Conservation (phyloP, 2,888 invertebrate species). For the Labia minor region DNA sequence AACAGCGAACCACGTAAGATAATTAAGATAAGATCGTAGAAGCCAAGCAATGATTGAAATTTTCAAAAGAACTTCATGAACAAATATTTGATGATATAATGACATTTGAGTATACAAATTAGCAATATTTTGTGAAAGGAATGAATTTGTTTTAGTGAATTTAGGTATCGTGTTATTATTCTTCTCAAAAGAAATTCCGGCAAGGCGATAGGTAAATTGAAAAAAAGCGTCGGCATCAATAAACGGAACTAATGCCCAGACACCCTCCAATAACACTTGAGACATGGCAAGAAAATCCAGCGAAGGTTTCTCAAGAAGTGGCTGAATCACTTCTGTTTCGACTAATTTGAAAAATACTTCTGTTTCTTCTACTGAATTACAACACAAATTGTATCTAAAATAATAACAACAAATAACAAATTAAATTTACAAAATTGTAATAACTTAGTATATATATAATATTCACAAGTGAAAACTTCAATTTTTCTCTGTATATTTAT, state of each 20-base stretch:
- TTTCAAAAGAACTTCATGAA: constrained; percentile 33
- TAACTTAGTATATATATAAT: not conserved
- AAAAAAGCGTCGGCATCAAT: constrained; percentile 48
- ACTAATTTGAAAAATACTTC: constrained; percentile 44
- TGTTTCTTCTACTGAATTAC: constrained; percentile 40
- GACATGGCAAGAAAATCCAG: constrained; percentile 56
- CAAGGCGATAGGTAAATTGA: constrained; percentile 45
- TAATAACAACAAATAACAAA: constrained; percentile 14
- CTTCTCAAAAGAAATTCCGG: constrained; percentile 43
- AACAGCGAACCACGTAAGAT: constrained; percentile 46
- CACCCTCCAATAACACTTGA: constrained; percentile 50
- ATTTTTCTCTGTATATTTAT: too few species aligned
- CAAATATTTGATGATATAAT: constrained; percentile 34
- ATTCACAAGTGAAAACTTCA: too few species aligned
- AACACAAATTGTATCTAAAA: constrained; percentile 32
- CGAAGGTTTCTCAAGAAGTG: constrained; percentile 47
- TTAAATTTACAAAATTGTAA: constrained; percentile 2
- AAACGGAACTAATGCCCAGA: constrained; percentile 56
- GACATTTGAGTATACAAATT: constrained; percentile 34
- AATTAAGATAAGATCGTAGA: constrained; percentile 51
- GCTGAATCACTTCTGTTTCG: constrained; percentile 49
- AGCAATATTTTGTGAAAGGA: constrained; percentile 18
- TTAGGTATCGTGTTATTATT: constrained; percentile 16
- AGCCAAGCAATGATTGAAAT: constrained; percentile 35
- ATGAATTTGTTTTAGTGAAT: not conserved